Base-by-base conservation (phyloP, 2,113 vertebrate genomes). In the Antidorcas marsupialis region DNA sequence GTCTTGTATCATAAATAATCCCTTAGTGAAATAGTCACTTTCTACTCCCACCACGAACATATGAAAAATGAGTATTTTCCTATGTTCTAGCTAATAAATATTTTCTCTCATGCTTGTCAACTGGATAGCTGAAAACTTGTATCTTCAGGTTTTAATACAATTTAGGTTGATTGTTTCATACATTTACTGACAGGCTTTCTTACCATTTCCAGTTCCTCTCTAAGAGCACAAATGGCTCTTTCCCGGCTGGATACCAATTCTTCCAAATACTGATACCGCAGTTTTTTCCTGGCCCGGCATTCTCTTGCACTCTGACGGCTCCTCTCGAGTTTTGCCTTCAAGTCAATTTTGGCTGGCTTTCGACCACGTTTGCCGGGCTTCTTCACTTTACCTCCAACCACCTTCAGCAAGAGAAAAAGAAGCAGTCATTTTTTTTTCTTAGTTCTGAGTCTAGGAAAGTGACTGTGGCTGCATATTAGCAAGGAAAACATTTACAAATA, bases 141-240 rank as follows among this genome's bases (percentile, higher is more conserved):
- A 92, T 57, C 25, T 87, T 83, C 39, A 7, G 53, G 79, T 74
- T 84, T 76, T 57, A 74, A 62, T 11, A 9, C 12, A 79, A 6
- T 19, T 30, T 25, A 81, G 33, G 17, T 11, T 53, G 91, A 39
- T 27, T 78, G 59, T 71, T 90, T 78, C 67, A 45, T n/a, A 21
- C 7, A 5, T 67, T 83, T 95, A 47, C 2, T 78, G 52, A 81
- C 6, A 2, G 52, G 17, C 4, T 96, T 95, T 45, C 98, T 98
- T 98, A 99, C 99, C 99, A 99, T 99, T 98, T 99, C 99, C 96
- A 99, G 99, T 98, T 99, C 99, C 99, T 99, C 99, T 91, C 99
- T 97, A 95, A 99, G 99, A 36, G 99, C 99, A 2, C 99, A 99
- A 96, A 99, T 99, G 81, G 99, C 99, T 95, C 99, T 98, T 98